A percentile compares a stretch with the other conserved stretches of the same genome.
Conservation (phyloP, 2,888 invertebrate species). For the Erannis defoliaria region DNA sequence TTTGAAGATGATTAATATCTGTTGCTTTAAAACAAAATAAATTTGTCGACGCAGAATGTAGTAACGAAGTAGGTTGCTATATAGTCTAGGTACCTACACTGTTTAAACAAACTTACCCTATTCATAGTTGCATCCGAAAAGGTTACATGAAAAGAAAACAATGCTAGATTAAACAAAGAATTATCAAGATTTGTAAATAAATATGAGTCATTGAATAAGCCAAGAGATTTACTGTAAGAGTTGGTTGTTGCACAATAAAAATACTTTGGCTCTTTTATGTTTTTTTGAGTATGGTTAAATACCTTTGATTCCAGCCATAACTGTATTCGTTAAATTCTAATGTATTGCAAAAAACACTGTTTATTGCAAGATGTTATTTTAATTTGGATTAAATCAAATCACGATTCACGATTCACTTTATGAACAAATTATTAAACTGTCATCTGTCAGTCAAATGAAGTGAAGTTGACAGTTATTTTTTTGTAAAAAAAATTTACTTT, state of each 20-base stretch:
- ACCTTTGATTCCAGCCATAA: slow-evolving; percentile 85
- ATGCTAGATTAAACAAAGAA: slow-evolving; percentile 41
- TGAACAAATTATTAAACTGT: too few relatives aligned
- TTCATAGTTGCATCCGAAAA: slow-evolving; percentile 42
- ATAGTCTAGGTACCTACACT: too few relatives aligned
- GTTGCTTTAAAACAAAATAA: too few relatives aligned
- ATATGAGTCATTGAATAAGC: slow-evolving; percentile 67
- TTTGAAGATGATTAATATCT: too few relatives aligned
- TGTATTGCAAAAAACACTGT: slow-evolving; percentile 8
- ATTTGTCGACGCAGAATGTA: too few relatives aligned
- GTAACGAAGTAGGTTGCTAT: too few relatives aligned
- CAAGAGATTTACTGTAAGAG: slow-evolving; percentile 25
- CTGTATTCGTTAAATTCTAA: slow-evolving; percentile 25
- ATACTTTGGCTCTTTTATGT: not conserved
- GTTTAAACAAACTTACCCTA: slow-evolving; percentile 64
- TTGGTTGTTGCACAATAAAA: slow-evolving; percentile 5
- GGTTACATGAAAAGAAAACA: slow-evolving; percentile 68
- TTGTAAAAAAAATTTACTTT: too few relatives aligned
- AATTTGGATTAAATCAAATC: slow-evolving; percentile 6
- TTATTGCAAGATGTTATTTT: not conserved
- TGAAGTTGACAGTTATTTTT: too few relatives aligned
- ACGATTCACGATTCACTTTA: slow-evolving; percentile 9
- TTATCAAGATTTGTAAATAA: slow-evolving; percentile 71
- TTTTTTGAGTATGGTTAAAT: not conserved
- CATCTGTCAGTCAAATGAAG: too few relatives aligned